Percentiles rank a stretch among this genome's conserved stretches.
Evolutionary conservation across 2,888 invertebrate genomes (phyloP).

Genomic region (Thalpophila matura): DNA sequence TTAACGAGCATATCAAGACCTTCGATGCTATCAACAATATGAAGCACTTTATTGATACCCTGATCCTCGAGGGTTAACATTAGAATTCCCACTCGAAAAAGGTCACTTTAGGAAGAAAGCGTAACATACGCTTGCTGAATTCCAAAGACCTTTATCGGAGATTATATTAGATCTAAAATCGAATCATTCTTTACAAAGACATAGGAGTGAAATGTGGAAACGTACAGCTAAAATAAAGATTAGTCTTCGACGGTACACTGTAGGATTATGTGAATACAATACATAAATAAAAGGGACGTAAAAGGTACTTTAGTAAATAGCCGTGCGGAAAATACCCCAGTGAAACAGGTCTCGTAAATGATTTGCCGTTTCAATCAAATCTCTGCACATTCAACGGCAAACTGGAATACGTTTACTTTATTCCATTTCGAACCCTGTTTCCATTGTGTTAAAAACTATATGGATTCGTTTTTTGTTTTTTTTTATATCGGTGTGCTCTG

Average conservation of each 20-base stretch:
- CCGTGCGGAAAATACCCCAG: slow-evolving; percentile 63
- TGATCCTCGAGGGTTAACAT: slow-evolving; percentile 32
- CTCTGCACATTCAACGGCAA: slow-evolving; percentile 55
- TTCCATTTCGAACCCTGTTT: slow-evolving; percentile 59
- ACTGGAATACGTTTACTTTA: slow-evolving; percentile 60
- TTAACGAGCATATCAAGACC: slow-evolving; percentile 43
- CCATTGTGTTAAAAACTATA: slow-evolving; percentile 54
- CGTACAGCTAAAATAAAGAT: slow-evolving; percentile 53
- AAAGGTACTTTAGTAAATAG: slow-evolving; percentile 65
- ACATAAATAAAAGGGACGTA: slow-evolving; percentile 62
- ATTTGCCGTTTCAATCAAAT: slow-evolving; percentile 72
- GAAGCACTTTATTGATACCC: slow-evolving; percentile 36
- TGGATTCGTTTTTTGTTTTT: slow-evolving; percentile 1
- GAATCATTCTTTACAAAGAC: slow-evolving; percentile 63
- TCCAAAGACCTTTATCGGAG: slow-evolving; percentile 61
- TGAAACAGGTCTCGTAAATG: slow-evolving; percentile 67
- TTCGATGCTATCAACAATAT: slow-evolving; percentile 42
- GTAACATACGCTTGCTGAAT: slow-evolving; percentile 61
- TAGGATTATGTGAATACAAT: slow-evolving; percentile 62
- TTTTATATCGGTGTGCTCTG: slow-evolving; percentile 20
- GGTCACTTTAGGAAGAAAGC: slow-evolving; percentile 56
- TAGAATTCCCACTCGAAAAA: slow-evolving; percentile 47
- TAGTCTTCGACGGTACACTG: slow-evolving; percentile 43
- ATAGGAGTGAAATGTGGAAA: slow-evolving; percentile 47
- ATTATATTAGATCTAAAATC: slow-evolving; percentile 65